Conservation (phyloP, 2,113 vertebrate genomes). For the Pedionomus torquatus region DNA sequence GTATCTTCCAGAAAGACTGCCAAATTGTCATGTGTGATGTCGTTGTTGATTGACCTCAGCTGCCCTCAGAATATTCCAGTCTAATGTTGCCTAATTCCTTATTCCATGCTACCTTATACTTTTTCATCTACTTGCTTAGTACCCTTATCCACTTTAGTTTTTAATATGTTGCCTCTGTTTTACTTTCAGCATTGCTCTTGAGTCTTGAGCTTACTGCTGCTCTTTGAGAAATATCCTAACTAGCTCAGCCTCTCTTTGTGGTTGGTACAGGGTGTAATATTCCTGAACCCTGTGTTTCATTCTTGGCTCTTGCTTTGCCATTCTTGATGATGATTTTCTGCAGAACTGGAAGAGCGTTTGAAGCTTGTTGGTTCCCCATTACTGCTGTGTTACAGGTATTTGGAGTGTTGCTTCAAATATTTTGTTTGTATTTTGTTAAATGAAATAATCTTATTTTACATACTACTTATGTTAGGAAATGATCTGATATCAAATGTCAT, state of each 20-base stretch:
- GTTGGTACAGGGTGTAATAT: not conserved
- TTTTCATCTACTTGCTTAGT: not conserved
- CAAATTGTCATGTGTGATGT: conserved; percentile 33
- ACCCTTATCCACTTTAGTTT: not conserved
- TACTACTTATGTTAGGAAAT: not conserved
- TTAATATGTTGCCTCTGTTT: not conserved
- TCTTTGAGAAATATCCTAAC: not conserved
- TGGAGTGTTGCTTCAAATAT: not conserved
- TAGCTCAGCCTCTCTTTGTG: not conserved
- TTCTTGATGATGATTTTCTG: not conserved
- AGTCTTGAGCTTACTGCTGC: not conserved
- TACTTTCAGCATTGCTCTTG: not conserved
- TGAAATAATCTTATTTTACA: not conserved
- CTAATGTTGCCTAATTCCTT: not conserved
- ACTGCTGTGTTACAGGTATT: not conserved
- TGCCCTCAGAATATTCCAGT: conserved; percentile 29
- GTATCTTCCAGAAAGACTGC: conserved; percentile 10
- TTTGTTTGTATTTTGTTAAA: not conserved
- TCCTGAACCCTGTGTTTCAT: not conserved
- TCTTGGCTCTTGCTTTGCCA: not conserved
- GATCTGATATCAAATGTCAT: not conserved
- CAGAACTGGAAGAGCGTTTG: not conserved
- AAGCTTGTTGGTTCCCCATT: not conserved
- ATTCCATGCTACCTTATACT: not conserved
- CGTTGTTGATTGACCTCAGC: not conserved